phyloP scores from a whole-genome alignment of 2,888 invertebrate genomes.

The Melieria crassipennis region DNA sequence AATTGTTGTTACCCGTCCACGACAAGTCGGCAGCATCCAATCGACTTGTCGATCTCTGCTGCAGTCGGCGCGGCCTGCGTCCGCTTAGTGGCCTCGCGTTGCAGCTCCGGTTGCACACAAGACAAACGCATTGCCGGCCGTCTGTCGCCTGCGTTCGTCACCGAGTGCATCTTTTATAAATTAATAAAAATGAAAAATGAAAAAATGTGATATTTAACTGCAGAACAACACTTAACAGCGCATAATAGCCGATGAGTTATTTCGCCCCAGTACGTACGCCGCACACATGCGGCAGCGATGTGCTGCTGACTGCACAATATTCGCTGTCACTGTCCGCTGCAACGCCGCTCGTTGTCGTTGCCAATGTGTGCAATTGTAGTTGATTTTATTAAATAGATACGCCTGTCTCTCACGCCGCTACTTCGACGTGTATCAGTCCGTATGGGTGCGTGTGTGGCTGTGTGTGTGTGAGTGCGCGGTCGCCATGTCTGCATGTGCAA shows the following conservation, averaged over 20 bases:
- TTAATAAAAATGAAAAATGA: not conserved
- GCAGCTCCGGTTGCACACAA: too few relatives aligned
- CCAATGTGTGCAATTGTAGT: not conserved
- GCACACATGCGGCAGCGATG: not conserved
- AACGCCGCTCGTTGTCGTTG: not conserved
- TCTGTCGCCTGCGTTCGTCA: too few relatives aligned
- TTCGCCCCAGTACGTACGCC: not conserved
- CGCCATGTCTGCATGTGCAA: not conserved
- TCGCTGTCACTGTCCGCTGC: not conserved
- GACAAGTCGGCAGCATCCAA: not conserved
- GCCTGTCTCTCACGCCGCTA: not conserved
- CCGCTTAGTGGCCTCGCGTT: not conserved
- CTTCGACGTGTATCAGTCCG: not conserved
- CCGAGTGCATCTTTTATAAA: too few relatives aligned
- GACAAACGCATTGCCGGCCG: too few relatives aligned
- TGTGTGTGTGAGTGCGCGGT: not conserved
- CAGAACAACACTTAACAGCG: not conserved
- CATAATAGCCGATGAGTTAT: not conserved
- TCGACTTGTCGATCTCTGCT: slow-evolving; percentile 1
- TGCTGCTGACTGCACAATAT: not conserved
- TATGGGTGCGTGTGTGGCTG: not conserved
- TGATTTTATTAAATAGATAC: not conserved
- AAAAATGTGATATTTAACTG: not conserved
- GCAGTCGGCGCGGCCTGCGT: not conserved
- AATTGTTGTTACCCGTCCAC: too few relatives aligned